phyloP scores from a whole-genome alignment of 2,113 vertebrate species.

The Mobula hypostoma region DNA sequence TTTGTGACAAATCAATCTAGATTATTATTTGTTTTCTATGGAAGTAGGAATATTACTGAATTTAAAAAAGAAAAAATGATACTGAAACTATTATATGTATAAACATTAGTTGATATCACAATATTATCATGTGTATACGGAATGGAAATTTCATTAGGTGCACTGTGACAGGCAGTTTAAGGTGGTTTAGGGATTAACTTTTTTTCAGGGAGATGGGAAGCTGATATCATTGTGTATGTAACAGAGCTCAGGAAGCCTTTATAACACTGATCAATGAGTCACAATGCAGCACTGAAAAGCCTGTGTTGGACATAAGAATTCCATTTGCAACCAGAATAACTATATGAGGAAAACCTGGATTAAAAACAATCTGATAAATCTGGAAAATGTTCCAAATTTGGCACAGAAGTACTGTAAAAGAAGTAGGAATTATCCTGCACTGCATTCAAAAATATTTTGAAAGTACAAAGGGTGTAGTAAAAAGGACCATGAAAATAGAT shows the following conservation, averaged over 20 bases:
- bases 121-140: not conserved
- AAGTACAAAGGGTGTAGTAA: too few species aligned
- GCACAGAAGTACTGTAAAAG: not conserved
- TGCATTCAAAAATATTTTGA: not conserved
- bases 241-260: not conserved
- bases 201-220: not conserved
- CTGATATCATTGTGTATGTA: not conserved
- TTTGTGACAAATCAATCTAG: not conserved
- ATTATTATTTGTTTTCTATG: not conserved
- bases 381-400: not conserved
- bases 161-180: not conserved
- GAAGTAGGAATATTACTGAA: not conserved
- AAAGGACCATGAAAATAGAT: too few species aligned
- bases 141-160: not conserved
- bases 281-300: not conserved
- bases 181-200: not conserved
- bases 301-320: not conserved
- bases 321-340: not conserved
- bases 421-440: not conserved
- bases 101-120: not conserved
- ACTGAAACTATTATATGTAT: not conserved
- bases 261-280: not conserved
- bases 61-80: not conserved
- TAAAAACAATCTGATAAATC: not conserved
- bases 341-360: not conserved